phyloP scores from a whole-genome alignment of 2,888 invertebrate species.

The Tinea semifulvella region DNA sequence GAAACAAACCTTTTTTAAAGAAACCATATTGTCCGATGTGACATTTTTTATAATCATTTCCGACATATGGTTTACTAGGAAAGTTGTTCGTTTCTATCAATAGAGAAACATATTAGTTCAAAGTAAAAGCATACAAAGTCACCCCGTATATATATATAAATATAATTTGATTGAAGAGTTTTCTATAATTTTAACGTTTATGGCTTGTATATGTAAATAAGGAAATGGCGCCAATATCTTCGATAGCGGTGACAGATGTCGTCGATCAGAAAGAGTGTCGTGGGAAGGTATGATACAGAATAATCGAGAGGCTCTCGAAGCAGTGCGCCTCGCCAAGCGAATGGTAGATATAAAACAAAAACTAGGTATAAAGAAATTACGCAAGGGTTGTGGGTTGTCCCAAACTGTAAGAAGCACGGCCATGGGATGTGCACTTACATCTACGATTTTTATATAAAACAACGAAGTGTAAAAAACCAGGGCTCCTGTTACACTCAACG shows the following conservation, averaged over 20 bases:
- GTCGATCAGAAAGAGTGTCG: constrained; percentile 18
- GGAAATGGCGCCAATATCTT: neutral
- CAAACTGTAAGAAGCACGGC: constrained; percentile 63
- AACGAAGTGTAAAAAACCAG: constrained; percentile 4
- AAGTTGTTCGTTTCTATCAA: too few species aligned
- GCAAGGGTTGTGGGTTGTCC: constrained; percentile 52
- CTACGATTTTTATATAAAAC: too few species aligned
- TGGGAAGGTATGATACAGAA: constrained; percentile 25
- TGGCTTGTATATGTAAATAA: too few species aligned
- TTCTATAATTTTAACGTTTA: too few species aligned
- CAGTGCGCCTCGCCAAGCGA: constrained; percentile 58
- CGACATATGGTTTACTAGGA: too few species aligned
- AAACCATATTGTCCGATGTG: too few species aligned
- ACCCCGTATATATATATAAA: too few species aligned
- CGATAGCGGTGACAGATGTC: constrained; percentile 1
- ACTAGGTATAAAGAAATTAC: constrained; percentile 38
- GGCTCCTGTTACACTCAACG: constrained; percentile 1
- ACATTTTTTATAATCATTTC: too few species aligned
- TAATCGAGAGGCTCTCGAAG: constrained; percentile 45
- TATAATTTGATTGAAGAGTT: too few species aligned
- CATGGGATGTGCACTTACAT: constrained; percentile 61
- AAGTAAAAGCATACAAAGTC: too few species aligned
- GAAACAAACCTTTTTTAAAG: too few species aligned
- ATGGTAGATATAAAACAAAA: constrained; percentile 35
- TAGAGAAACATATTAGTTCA: too few species aligned